Conservation (phyloP, 2,888 invertebrate species). For the Cataglyphis cursor region DNA sequence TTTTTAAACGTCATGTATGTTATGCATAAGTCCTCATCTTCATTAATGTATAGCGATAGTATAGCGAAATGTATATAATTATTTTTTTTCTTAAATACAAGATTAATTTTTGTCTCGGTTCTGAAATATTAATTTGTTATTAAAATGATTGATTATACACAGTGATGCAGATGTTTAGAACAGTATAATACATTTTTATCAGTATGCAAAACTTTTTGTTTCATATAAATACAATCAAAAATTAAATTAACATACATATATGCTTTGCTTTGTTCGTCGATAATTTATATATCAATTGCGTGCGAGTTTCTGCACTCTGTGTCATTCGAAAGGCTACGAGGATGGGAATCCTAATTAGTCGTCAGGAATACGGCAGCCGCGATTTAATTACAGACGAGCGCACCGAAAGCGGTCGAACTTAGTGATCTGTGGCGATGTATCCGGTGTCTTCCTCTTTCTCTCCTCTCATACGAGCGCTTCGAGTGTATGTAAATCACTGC, state of each 20-base stretch:
- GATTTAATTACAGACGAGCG: conserved; percentile 80
- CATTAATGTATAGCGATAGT: neutral
- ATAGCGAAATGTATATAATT: neutral
- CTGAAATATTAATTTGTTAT: neutral
- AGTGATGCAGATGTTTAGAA: neutral
- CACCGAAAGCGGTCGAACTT: conserved; percentile 31
- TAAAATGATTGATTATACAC: neutral
- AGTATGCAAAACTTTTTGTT: conserved; percentile 11
- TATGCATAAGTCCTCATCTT: too few species aligned
- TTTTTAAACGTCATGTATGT: neutral
- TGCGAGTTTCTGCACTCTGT: conserved; percentile 35
- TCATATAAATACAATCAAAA: neutral
- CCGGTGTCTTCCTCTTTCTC: neutral
- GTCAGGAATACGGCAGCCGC: conserved; percentile 46
- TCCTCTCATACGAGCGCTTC: conserved; percentile 18
- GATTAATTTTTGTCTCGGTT: neutral
- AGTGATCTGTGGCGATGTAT: conserved; percentile 53
- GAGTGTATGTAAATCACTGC: conserved; percentile 43
- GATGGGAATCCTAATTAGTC: conserved; percentile 57
- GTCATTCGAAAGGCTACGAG: conserved; percentile 36
- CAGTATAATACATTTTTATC: neutral
- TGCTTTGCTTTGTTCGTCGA: conserved; percentile 18
- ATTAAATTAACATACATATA: conserved; percentile 8
- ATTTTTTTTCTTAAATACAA: neutral
- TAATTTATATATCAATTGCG: conserved; percentile 22